Evolutionary conservation across 2,797 vertebrate genomes (phyloP).

Genomic region (Falco concolor): DNA sequence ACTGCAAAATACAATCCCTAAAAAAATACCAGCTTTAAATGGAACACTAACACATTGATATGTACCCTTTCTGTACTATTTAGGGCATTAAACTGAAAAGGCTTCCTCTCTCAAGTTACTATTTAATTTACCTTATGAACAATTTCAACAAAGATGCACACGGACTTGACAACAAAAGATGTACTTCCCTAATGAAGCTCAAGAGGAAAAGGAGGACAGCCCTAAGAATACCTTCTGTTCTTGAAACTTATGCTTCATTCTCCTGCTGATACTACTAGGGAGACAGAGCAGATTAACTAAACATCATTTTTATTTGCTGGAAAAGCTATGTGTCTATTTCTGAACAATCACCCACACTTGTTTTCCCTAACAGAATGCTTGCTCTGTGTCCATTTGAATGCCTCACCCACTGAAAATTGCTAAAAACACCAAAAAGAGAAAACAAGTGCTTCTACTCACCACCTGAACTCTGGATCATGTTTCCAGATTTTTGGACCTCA

Average conservation of each 20-base stretch:
- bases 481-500: conserved; percentile 96
- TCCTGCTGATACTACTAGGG: background rate
- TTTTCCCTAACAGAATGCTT: background rate
- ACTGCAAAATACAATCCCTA: background rate
- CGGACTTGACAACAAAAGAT: background rate
- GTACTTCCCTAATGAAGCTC: background rate
- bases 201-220: background rate
- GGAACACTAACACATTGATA: background rate
- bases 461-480: conserved; percentile 88
- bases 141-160: background rate
- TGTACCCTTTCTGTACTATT: background rate
- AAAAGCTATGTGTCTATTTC: background rate
- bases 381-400: background rate
- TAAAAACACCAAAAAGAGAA: background rate
- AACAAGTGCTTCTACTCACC: conserved; percentile 77
- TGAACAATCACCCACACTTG: background rate
- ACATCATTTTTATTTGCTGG: background rate
- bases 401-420: background rate
- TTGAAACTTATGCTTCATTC: background rate
- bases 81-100: background rate
- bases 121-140: background rate
- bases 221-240: background rate
- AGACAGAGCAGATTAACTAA: background rate
- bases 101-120: background rate
- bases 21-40: background rate